Evolutionary conservation across 2,113 vertebrate genomes (phyloP).

Genomic region (Sminthopsis crassicaudata): DNA sequence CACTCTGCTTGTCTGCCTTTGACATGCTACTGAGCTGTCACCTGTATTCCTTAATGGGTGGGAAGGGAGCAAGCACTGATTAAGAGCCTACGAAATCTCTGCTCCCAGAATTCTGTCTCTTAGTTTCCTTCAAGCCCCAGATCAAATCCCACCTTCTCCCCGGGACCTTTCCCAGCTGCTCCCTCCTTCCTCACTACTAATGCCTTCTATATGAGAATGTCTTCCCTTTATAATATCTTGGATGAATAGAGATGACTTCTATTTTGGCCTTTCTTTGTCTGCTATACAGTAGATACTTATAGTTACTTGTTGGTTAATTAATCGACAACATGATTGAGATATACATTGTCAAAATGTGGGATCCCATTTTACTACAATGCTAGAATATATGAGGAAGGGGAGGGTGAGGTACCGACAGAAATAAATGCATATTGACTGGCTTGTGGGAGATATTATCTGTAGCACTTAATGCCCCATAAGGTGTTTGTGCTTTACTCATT

Average conservation of each 20-base stretch:
- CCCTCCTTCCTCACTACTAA: not conserved
- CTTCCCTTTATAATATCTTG: not conserved
- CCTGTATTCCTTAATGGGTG: not conserved
- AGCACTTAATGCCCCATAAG: not conserved
- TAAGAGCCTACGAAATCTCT: not conserved
- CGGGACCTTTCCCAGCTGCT: not conserved
- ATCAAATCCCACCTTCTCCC: not conserved
- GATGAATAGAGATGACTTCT: not conserved
- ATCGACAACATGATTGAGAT: not conserved
- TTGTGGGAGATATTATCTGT: not conserved
- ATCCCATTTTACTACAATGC: not conserved
- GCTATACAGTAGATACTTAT: not conserved
- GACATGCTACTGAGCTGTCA: not conserved
- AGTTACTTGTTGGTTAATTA: not conserved
- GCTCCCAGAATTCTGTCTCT: not conserved
- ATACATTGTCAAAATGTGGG: not conserved
- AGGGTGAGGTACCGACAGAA: not conserved
- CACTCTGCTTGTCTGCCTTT: not conserved
- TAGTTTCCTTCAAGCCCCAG: too few species aligned
- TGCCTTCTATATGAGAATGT: not conserved
- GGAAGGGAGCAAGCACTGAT: not conserved
- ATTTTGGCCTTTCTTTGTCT: not conserved
- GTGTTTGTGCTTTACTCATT: not conserved
- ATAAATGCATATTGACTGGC: not conserved
- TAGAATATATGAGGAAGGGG: not conserved